Evolutionary conservation across 2,888 invertebrate genomes (phyloP), one percentile per base, ranked within the genome.

Genomic region (Apeira syringaria): DNA sequence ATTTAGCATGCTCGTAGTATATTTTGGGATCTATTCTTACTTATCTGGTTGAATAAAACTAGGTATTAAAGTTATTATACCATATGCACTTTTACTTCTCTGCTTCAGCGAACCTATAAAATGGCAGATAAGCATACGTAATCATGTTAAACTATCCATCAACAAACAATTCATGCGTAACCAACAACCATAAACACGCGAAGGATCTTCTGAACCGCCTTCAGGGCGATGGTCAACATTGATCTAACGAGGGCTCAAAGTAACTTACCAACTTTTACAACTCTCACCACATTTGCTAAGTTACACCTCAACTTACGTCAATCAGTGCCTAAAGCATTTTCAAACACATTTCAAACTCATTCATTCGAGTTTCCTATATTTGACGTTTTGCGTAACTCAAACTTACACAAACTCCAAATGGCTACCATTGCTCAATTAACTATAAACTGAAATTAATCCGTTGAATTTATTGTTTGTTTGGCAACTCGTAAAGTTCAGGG

Each of bases 401-500:
- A 33, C 36, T 37, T 8, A 40, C 56, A 50, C 52, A 56, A 56
- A 56, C 50, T 47, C 35, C 28, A 31, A 35, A 20, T 34, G 43
- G 41, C 41, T 44, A 44, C 45, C 41, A 45, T 33, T 40, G 47
- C 56, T 51, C 47, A 56, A 56, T 56, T 53, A 56, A 46, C 49
- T 47, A 36, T 33, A 45, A 48, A 51, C 42, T 44, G 44, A 46
- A 51, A 53, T 56, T 51, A 56, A 53, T 56, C 56, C 46, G 50
- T 56, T 47, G 37, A 53, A 56, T 53, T 56, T 56, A 53, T 53
- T 53, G 51, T 56, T 50, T 53, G 55, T 53, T 52, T 46, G n/a
- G 13, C 51, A 47, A 53, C 38, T 51, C 51, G 53, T 56, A 56
- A 56, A 56, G 53, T 51, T 50, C 37, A 33, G 43, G 49, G 33